Evolutionary conservation across 2,888 invertebrate genomes (phyloP), one percentile per base, ranked within the genome.

Genomic region (Cryptocephalus moraei): DNA sequence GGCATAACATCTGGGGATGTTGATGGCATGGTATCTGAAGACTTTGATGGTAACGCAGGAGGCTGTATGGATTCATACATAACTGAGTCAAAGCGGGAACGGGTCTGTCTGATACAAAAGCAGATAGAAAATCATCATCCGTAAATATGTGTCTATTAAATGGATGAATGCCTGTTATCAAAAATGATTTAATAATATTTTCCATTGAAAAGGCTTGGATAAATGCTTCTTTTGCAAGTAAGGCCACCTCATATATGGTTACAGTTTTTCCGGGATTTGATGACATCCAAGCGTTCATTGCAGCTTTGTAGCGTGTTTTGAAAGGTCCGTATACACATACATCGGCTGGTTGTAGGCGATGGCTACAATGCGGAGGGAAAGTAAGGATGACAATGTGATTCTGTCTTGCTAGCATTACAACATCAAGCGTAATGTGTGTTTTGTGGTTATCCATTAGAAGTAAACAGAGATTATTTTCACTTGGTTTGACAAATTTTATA

Each of bases 201-300:
- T 52, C 49, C 41, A 46, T 53, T 43, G 49, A 51, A 44, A 56
- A 52, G 45, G 53, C 51, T 45, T 43, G 32, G 38, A 53, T 39
- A 52, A 33, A 43, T 43, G 43, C 32, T 9, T 43, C 10, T 43
- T 43, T 43, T 31, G 33, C 43, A 43, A 43, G 52, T 45, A 50
- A 48, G 49, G 33, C 41, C 41, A 41, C 41, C 42, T 47, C 33
- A 13, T 48, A 41, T 48, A 56, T 55, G 32, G 52, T 55, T 44
- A 53, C 50, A 38, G 51, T 55, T 55, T 55, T 54, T 46, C 54
- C 53, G 34, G 56, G 56, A 46, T 56, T 48, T 31, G 51, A 45
- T 33, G 49, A 45, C 49, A 56, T 45, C 50, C 54, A 56, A 49
- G 49, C 51, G 46, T 56, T 53, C 49, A 51, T 48, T 45, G 50